Evolutionary conservation across 2,113 vertebrate genomes (phyloP), one percentile per base, ranked within the genome.

Genomic region (Microtus montanus): DNA sequence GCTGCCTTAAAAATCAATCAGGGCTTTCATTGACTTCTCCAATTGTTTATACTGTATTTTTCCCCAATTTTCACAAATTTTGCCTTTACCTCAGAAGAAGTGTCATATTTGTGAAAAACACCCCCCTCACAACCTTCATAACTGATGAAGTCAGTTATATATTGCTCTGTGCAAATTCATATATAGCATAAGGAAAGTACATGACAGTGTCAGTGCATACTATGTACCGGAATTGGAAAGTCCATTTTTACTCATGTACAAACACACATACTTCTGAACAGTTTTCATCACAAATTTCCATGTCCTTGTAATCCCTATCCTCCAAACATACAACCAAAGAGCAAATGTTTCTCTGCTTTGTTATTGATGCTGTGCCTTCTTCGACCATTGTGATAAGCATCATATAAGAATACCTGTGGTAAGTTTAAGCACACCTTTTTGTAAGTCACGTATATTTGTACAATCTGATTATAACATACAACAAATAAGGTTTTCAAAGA

Each of bases 51-150:
- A 61, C 0, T 47, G 26, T 77, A 7, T 85, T 90, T 77, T 90
- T 11, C n/a, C 68, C 2, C 12, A 52, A n/a, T n/a, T 70, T 71
- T 14, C 24, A 54, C 7, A 87, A 49, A 90, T 78, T 30, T 9
- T 93, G 3, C 1, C 58, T 78, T 93, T 89, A 74, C 87, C 13
- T 70, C 70, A 85, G 96, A 87, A 91, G 84, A 74, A 77, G 12
- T 20, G 12, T 63, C 63, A 47, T 33, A 4, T 10, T 82, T 83
- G 77, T 78, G 14, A 41, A 94, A 89, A 83, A n/a, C n/a, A 1
- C 0, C 22, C 3, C 4, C 19, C 54, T 84, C 83, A n/a, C 77
- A 68, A 84, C 6, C 2, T 87, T 74, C 41, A 54, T 8, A 1
- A 33, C 77, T 24, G 74, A 44, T 68, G 44, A 52, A 68, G 30